A percentile compares a stretch with the other conserved stretches of the same genome.
Conservation (phyloP, 2,888 invertebrate species). For the Helleia helle region DNA sequence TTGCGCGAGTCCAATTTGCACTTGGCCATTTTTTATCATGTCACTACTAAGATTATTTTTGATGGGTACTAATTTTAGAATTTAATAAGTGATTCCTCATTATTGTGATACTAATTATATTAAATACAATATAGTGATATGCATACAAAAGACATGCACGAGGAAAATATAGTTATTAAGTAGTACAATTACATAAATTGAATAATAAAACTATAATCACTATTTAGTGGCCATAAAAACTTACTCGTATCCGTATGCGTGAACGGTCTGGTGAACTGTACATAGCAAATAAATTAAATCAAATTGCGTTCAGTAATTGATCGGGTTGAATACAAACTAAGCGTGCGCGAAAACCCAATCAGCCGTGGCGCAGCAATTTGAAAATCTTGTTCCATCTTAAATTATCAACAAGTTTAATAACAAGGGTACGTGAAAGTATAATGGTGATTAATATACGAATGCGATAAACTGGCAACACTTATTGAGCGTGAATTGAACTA, state of each 20-base stretch:
- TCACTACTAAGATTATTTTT: no score
- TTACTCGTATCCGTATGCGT: conserved; percentile 46
- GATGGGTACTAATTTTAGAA: no score
- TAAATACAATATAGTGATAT: no score
- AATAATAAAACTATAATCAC: background rate
- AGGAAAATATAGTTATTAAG: conserved; percentile 4
- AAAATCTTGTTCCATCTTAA: conserved; percentile 63
- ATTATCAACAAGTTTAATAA: conserved; percentile 70
- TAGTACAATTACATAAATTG: background rate
- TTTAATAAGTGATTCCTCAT: no score
- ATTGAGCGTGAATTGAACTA: background rate
- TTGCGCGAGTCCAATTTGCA: no score
- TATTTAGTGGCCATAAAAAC: conserved; percentile 24
- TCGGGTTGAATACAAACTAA: conserved; percentile 50
- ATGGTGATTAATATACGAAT: conserved; percentile 56
- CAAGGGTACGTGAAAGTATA: conserved; percentile 59
- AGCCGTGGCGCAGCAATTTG: conserved; percentile 58
- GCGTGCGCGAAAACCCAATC: conserved; percentile 50
- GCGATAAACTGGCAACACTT: conserved; percentile 48
- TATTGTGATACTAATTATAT: no score
- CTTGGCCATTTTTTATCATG: no score
- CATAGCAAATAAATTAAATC: conserved; percentile 51
- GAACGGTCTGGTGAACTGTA: conserved; percentile 40
- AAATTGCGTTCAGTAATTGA: conserved; percentile 40
- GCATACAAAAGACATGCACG: no score